These are phyloP conservation scores for Climacteris rufus DNA, from an alignment of 2,113 vertebrate genomes.

Conservation along the genomic window DNA sequence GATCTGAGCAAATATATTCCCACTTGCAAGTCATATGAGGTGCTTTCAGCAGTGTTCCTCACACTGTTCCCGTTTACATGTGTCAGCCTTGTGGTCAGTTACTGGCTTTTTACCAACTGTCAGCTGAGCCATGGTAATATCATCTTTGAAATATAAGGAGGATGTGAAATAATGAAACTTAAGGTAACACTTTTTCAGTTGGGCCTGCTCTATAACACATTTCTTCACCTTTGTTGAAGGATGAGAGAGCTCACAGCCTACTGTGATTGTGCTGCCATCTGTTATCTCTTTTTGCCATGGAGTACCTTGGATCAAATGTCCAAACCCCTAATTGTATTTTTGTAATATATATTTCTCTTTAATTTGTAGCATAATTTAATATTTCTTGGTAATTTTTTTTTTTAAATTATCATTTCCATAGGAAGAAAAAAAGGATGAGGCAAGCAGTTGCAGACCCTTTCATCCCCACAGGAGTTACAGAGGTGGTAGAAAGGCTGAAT, in stretches of 20 bases:
- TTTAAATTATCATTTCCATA: not conserved
- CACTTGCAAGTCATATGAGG: not conserved
- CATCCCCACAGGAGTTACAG: not conserved
- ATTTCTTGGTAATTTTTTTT: not conserved
- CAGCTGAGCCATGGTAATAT: not conserved
- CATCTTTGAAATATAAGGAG: not conserved
- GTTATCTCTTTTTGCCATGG: not conserved
- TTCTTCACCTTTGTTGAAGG: not conserved
- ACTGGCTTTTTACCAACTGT: not conserved
- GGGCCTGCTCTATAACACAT: not conserved
- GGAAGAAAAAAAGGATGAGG: not conserved
- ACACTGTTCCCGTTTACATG: not conserved
- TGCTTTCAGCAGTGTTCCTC: not conserved
- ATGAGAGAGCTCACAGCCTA: not conserved
- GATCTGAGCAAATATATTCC: not conserved
- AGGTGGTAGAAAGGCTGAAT: not conserved
- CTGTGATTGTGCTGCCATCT: not conserved
- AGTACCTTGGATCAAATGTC: not conserved
- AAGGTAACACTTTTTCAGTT: not conserved
- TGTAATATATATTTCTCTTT: not conserved
- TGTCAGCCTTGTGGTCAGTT: not conserved
- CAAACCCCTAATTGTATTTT: not conserved
- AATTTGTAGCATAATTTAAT: not conserved
- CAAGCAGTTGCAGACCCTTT: not conserved
- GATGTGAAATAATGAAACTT: not conserved